These are phyloP conservation scores for Homalodisca vitripennis DNA, from an alignment of 1,140 invertebrate genomes.

Conservation along the genomic window DNA sequence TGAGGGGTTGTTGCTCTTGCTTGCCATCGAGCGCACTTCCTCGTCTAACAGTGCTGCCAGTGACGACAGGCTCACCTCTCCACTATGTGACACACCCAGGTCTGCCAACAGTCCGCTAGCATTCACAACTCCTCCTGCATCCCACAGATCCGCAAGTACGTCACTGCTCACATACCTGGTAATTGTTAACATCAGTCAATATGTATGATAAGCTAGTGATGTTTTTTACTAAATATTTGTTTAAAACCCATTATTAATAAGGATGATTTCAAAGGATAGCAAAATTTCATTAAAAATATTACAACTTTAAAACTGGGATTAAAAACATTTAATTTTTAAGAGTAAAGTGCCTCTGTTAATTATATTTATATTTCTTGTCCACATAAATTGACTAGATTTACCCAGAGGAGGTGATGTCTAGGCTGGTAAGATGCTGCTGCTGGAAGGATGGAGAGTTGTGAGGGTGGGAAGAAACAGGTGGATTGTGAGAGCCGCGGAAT, in stretches of 20 bases:
- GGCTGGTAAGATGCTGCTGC: constrained; percentile 17
- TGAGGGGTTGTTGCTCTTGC: constrained; percentile 47
- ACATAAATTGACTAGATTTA: no score
- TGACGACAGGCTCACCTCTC: constrained; percentile 64
- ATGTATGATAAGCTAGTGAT: no score
- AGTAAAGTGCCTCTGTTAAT: no score
- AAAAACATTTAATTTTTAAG: no score
- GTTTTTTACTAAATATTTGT: no score
- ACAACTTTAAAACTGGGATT: no score
- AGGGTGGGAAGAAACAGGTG: neutral
- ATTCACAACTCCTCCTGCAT: constrained; percentile 51
- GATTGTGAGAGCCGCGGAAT: constrained; percentile 54
- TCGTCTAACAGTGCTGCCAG: constrained; percentile 73
- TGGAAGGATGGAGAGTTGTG: constrained; percentile 11
- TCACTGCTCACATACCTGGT: constrained; percentile 50
- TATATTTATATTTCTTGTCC: no score
- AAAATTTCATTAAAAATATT: no score
- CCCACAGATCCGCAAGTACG: constrained; percentile 57
- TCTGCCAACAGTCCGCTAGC: constrained; percentile 62
- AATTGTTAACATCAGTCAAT: no score
- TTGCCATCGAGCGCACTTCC: constrained; percentile 59
- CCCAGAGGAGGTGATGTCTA: constrained; percentile 33
- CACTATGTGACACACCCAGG: constrained; percentile 43
- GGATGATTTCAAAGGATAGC: no score
- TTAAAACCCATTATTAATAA: no score